Base-by-base conservation (phyloP, 2,888 invertebrate species). In the Chalcosyrphus nemorum region DNA sequence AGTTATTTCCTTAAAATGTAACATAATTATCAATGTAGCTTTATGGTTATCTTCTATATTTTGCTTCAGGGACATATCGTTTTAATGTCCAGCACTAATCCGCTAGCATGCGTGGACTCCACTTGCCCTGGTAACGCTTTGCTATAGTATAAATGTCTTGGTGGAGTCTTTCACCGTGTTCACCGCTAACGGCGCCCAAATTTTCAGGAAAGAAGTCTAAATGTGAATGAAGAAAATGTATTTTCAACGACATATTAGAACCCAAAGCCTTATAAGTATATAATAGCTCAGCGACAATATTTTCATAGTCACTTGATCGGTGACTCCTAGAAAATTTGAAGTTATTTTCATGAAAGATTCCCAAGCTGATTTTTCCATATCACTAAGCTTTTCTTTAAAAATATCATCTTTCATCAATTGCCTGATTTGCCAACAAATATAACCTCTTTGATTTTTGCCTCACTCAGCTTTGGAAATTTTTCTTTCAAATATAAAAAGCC, bases 31-130 rank as follows among this genome's bases (percentile, higher is more conserved):
- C n/a, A n/a, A n/a, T n/a, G n/a, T n/a, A n/a, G n/a, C n/a, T n/a
- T 24, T 4, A 24, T 24, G 24, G 4, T 24, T 24, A 6, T n/a
- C 7, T 43, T 32, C 6, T 2, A 9, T 9, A 32, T 5, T 32
- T 2, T 7, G 9, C 3, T 4, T 32, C 9, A 2, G 9, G 5
- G 9, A 32, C 1, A 7, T 56, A 32, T 68, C 59, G 63, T 43
- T 43, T 70, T 13, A 89, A 32, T 24, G 47, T 86, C 88, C 88
- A 89, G 72, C 89, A 89, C 85, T 88, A 90, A 72, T 89, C 89
- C 4, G 88, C 89, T 81, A 89, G 86, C 89, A 90, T 90, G 59
- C 81, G 86, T 32, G 77, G 52, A 82, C 87, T 86, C 87, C 88
- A 88, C 66, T 75, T 82, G 35, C 88, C 88, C 86, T 90, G 89